phyloP scores from a whole-genome alignment of 2,797 vertebrate species.

The Onychomys leucogaster region DNA sequence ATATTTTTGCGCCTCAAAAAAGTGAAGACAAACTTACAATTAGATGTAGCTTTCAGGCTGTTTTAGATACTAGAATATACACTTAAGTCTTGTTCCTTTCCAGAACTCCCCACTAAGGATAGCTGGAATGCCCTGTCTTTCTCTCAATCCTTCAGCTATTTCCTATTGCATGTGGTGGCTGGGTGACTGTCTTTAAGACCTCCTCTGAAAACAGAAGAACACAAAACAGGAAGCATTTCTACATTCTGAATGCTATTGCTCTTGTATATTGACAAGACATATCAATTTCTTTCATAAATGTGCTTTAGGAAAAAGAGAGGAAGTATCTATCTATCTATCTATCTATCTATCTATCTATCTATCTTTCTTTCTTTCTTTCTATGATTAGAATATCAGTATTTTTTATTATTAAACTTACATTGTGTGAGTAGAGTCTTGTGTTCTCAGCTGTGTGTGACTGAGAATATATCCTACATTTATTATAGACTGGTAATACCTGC shows the following conservation, averaged over 20 bases:
- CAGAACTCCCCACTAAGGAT: neutral
- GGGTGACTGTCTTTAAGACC: neutral
- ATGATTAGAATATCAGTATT: neutral
- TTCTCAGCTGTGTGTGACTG: neutral
- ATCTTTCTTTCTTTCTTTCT: neutral
- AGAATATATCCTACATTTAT: slow-evolving; percentile 18
- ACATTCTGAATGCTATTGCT: neutral
- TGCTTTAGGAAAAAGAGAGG: neutral
- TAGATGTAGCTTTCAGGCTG: neutral
- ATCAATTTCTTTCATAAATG: neutral
- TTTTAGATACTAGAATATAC: neutral
- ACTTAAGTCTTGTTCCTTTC: neutral
- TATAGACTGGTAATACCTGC: neutral
- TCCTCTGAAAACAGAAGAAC: neutral
- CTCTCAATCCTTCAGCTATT: neutral
- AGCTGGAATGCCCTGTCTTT: neutral
- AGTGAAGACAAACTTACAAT: slow-evolving; percentile 18
- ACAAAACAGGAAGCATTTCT: neutral
- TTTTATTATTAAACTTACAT: neutral
- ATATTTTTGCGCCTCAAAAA: neutral
- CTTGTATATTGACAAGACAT: neutral
- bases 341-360: neutral
- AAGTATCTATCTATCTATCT: neutral
- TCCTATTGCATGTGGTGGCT: neutral
- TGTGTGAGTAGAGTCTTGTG: neutral